Conservation (phyloP, 64 coral and sea anemone species). For the Montipora efflorescens region DNA sequence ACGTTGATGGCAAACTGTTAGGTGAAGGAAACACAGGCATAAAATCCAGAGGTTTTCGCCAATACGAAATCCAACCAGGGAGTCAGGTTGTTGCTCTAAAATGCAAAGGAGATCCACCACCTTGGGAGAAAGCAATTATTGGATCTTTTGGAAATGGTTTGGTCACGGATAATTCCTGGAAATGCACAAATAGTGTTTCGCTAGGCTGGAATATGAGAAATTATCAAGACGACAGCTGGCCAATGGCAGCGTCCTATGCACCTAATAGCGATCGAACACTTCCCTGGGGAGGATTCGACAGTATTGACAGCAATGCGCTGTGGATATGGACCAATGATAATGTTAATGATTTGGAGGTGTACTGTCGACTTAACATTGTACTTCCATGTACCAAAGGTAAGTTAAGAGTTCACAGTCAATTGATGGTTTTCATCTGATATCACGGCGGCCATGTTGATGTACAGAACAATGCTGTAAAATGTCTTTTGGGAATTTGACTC, state of each 20-base stretch:
- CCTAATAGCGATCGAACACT: neutral
- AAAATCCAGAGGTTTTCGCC: neutral
- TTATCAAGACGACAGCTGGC: constrained; percentile 45
- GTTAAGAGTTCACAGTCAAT: neutral
- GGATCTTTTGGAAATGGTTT: constrained; percentile 41
- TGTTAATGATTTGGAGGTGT: constrained; percentile 11
- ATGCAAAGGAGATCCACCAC: constrained; percentile 26
- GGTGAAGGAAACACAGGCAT: neutral
- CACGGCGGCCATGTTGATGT: too few relatives aligned
- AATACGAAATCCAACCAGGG: neutral
- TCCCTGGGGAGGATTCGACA: constrained; percentile 15
- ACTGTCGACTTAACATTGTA: constrained; percentile 35
- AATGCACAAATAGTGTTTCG: neutral
- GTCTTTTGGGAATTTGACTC: too few relatives aligned
- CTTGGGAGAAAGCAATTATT: neutral
- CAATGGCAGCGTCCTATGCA: neutral
- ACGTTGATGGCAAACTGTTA: constrained; percentile 46
- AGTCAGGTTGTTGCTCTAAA: constrained; percentile 46
- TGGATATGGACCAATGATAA: constrained; percentile 60
- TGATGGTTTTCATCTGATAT: neutral
- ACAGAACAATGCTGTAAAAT: too few relatives aligned
- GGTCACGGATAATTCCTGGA: constrained; percentile 50
- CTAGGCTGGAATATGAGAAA: constrained; percentile 63
- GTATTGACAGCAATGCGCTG: constrained; percentile 4
- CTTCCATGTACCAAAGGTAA: constrained; percentile 32